Evolutionary conservation across 2,797 vertebrate species (phyloP).

Genomic region (Dryobates pubescens): DNA sequence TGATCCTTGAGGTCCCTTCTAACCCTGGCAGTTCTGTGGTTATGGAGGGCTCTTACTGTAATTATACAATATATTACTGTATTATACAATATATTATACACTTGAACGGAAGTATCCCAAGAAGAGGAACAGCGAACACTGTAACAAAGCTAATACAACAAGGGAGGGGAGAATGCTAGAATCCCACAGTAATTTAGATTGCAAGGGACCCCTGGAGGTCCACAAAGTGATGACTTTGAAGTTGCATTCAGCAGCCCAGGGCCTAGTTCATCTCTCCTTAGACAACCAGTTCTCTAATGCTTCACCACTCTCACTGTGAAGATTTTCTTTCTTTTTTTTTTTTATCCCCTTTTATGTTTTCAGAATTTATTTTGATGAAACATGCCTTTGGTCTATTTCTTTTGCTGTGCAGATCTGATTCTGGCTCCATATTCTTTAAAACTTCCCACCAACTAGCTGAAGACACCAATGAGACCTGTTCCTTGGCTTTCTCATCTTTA

Average conservation of each 20-base stretch:
- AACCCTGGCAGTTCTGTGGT: neutral
- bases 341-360: neutral
- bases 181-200: neutral
- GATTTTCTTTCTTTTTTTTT: neutral
- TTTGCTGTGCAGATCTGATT: neutral
- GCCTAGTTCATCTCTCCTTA: neutral
- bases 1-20: too few relatives aligned
- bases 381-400: neutral
- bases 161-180: neutral
- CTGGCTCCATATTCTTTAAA: neutral
- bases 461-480: neutral
- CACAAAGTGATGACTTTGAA: neutral
- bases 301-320: neutral
- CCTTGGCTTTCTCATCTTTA: neutral
- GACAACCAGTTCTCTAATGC: neutral
- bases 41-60: neutral
- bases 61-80: neutral
- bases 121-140: neutral
- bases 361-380: neutral
- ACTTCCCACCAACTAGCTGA: neutral
- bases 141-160: neutral
- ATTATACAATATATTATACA: rapidly evolving
- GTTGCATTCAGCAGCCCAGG: neutral
- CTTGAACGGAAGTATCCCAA: neutral
- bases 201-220: neutral